A percentile compares a stretch with the other conserved stretches of the same genome.
phyloP scores from a whole-genome alignment of 2,797 vertebrate genomes.

The Lycodopsis pacificus region DNA sequence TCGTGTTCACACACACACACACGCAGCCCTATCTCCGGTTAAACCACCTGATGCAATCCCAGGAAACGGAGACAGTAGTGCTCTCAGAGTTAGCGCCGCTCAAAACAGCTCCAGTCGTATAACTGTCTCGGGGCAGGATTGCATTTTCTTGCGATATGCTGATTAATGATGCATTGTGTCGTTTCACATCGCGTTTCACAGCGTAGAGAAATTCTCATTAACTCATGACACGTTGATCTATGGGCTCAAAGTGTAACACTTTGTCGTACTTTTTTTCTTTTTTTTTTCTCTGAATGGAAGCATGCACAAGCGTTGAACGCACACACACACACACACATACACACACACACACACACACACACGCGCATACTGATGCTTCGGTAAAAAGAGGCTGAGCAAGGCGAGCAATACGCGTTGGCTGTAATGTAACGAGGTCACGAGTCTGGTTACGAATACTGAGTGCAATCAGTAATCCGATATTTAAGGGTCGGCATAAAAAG shows the following conservation, averaged over 20 bases:
- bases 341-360: background rate
- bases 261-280: constrained; percentile 34
- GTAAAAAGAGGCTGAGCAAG: background rate
- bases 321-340: background rate
- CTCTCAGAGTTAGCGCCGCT: constrained; percentile 63
- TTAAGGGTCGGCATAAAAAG: constrained; percentile 20
- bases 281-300: constrained; percentile 33
- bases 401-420: background rate
- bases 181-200: constrained; percentile 61
- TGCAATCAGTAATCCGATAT: constrained; percentile 2
- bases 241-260: constrained; percentile 42
- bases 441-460: constrained; percentile 3
- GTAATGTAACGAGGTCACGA: constrained; percentile 1
- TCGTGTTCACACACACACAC: constrained; percentile 37
- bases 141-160: constrained; percentile 78
- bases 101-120: constrained; percentile 61
- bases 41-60: constrained; percentile 76
- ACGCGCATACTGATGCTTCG: background rate
- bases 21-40: constrained; percentile 39
- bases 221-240: constrained; percentile 62
- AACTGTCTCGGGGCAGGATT: constrained; percentile 72
- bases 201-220: constrained; percentile 68
- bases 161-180: constrained; percentile 80
- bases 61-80: constrained; percentile 67
- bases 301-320: constrained; percentile 23